Evolutionary conservation across 1,140 invertebrate species (phyloP).

Genomic region (Chionoecetes opilio): DNA sequence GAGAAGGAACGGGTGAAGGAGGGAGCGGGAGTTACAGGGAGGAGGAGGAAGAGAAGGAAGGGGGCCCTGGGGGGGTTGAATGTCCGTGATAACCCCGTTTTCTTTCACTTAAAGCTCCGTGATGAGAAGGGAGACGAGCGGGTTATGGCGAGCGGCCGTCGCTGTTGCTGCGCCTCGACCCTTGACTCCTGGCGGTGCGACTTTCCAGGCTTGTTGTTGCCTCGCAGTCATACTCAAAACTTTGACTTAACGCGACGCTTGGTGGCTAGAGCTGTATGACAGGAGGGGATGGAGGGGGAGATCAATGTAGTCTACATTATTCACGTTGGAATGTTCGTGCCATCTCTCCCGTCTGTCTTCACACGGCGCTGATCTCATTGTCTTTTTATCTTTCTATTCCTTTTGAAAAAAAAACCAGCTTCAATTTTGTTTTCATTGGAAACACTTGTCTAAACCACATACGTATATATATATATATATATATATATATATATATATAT

Average conservation of each 20-base stretch:
- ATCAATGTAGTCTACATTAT: slow-evolving; percentile 12
- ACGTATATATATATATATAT: too few species aligned
- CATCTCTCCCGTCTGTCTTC: slow-evolving; percentile 1
- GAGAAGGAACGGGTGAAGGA: background rate
- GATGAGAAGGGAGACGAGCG: slow-evolving; percentile 42
- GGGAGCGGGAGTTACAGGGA: too few species aligned
- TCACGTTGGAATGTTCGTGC: background rate
- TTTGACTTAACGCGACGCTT: background rate
- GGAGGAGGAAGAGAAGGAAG: background rate
- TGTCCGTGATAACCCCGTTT: slow-evolving; percentile 70
- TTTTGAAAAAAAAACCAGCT: too few species aligned
- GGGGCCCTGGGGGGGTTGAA: slow-evolving; percentile 46
- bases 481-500: too few species aligned
- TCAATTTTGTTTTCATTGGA: background rate
- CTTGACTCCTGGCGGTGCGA: background rate
- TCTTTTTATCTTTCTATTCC: too few species aligned
- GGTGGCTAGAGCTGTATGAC: background rate
- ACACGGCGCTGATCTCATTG: background rate
- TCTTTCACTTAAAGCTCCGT: slow-evolving; percentile 65
- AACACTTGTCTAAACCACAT: background rate
- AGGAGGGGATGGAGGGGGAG: background rate
- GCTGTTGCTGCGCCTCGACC: background rate
- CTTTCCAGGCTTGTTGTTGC: background rate
- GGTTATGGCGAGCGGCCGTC: slow-evolving; percentile 36
- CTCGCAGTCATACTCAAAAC: background rate